Conservation (phyloP, 2,113 vertebrate species). For the Brachyistius frenatus region DNA sequence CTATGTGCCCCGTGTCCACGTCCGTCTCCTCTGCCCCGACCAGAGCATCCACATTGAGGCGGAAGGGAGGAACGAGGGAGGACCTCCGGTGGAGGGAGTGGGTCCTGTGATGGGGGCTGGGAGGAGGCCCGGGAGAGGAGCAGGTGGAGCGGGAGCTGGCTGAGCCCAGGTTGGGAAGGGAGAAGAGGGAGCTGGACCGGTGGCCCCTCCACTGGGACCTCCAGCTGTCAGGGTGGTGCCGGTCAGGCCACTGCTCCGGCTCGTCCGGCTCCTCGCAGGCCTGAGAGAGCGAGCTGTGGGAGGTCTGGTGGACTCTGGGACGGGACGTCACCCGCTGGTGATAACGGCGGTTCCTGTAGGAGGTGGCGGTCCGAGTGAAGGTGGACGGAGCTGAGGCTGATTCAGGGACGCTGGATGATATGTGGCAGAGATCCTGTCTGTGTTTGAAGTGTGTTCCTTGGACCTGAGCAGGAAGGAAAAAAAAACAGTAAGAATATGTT, state of each 20-base stretch:
- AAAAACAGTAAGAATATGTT: neutral
- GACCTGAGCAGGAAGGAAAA: conserved; percentile 79
- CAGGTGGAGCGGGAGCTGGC: conserved; percentile 75
- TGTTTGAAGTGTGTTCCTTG: conserved; percentile 78
- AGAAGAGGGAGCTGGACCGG: conserved; percentile 89
- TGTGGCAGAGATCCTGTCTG: conserved; percentile 55
- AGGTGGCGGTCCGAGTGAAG: conserved; percentile 45
- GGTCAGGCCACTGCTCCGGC: conserved; percentile 52
- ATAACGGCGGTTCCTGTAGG: conserved; percentile 69
- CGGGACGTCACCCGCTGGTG: conserved; percentile 59
- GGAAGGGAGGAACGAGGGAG: conserved; percentile 79
- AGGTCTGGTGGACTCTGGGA: conserved; percentile 50
- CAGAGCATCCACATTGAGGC: conserved; percentile 87
- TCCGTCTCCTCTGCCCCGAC: conserved; percentile 92
- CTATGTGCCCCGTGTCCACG: conserved; percentile 91
- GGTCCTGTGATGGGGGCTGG: conserved; percentile 62
- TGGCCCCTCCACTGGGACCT: conserved; percentile 80
- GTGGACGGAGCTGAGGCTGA: conserved; percentile 58
- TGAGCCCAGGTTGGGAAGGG: conserved; percentile 85
- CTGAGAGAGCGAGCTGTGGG: conserved; percentile 73
- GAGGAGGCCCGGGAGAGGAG: conserved; percentile 65
- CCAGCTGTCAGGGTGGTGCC: conserved; percentile 56
- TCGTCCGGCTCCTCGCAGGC: conserved; percentile 62
- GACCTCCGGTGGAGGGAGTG: conserved; percentile 58
- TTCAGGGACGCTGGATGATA: conserved; percentile 34